A percentile compares a stretch with the other conserved stretches of the same genome.
Evolutionary conservation across 2,888 invertebrate genomes (phyloP).

Genomic region (Drosophila dives): DNA sequence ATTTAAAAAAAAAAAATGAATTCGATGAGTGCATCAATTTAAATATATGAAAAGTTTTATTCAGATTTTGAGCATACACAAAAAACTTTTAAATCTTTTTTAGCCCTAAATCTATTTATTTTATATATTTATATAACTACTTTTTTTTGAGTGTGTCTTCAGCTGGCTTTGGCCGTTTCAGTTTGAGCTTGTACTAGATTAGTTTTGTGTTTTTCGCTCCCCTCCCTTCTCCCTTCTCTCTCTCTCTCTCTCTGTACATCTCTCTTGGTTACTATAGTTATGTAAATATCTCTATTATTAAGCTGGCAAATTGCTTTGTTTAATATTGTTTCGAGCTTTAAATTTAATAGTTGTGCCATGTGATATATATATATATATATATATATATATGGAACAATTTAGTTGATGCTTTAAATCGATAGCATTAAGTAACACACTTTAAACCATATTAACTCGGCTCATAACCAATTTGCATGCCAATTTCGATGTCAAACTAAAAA

Average conservation of each 20-base stretch:
- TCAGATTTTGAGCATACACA: not conserved
- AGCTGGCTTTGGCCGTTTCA: constrained; percentile 14
- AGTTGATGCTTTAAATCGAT: constrained; percentile 11
- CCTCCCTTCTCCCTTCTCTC: not conserved
- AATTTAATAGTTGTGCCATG: constrained; percentile 9
- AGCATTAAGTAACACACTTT: constrained; percentile 26
- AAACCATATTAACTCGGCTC: constrained; percentile 13
- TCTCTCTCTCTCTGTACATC: not conserved
- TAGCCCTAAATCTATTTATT: not conserved
- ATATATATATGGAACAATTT: not conserved
- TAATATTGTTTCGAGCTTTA: constrained; percentile 15
- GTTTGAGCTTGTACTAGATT: constrained; percentile 16
- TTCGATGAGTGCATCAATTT: not conserved
- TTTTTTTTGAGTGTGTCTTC: constrained; percentile 16
- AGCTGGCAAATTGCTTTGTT: constrained; percentile 23
- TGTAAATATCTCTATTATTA: constrained; percentile 27
- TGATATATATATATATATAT: not conserved
- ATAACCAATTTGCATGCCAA: constrained; percentile 21
- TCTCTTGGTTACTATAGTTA: constrained; percentile 9
- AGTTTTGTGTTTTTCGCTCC: constrained; percentile 14
- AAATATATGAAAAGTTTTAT: not conserved
- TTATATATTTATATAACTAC: not conserved
- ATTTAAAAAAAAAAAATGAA: too few species aligned
- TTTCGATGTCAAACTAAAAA: constrained; percentile 41
- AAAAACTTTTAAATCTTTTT: not conserved